Evolutionary conservation across 2,888 invertebrate species (phyloP).

Genomic region (Exephanes ischioxanthus): DNA sequence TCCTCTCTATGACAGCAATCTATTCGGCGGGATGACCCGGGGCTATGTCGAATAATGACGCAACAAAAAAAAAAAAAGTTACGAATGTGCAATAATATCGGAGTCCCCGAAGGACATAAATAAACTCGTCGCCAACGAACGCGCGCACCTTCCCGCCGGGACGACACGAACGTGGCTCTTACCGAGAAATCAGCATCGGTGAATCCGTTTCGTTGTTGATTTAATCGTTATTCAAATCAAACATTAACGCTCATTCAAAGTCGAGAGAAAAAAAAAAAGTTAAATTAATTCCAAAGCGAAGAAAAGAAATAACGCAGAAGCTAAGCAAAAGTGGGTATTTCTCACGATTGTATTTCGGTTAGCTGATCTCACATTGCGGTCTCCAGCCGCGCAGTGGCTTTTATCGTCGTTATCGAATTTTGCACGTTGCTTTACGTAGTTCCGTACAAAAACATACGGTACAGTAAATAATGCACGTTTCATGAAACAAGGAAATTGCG

Average conservation of each 20-base stretch:
- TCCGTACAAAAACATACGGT: background rate
- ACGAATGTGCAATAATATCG: slow-evolving; percentile 62
- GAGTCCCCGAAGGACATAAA: slow-evolving; percentile 47
- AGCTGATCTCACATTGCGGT: slow-evolving; percentile 63
- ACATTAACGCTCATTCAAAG: slow-evolving; percentile 33
- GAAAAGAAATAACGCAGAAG: slow-evolving; percentile 6
- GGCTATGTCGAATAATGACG: slow-evolving; percentile 59
- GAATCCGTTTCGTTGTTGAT: slow-evolving; percentile 63
- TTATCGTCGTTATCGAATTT: background rate
- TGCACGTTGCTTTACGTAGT: background rate
- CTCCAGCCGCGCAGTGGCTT: background rate
- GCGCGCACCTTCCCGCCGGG: background rate
- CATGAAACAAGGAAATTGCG: background rate
- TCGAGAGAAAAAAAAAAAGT: slow-evolving; percentile 13
- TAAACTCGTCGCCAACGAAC: slow-evolving; percentile 46
- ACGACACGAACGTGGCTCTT: slow-evolving; percentile 6
- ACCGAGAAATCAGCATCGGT: slow-evolving; percentile 45
- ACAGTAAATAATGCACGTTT: background rate
- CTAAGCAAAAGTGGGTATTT: slow-evolving; percentile 31
- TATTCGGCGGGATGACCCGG: slow-evolving; percentile 43
- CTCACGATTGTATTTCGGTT: slow-evolving; percentile 55
- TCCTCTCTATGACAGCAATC: slow-evolving; percentile 13
- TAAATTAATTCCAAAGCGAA: background rate
- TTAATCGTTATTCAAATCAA: slow-evolving; percentile 66
- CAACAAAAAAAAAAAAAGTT: slow-evolving; percentile 45